phyloP scores from a whole-genome alignment of 2,888 invertebrate genomes.

The Hylaea fasciaria region DNA sequence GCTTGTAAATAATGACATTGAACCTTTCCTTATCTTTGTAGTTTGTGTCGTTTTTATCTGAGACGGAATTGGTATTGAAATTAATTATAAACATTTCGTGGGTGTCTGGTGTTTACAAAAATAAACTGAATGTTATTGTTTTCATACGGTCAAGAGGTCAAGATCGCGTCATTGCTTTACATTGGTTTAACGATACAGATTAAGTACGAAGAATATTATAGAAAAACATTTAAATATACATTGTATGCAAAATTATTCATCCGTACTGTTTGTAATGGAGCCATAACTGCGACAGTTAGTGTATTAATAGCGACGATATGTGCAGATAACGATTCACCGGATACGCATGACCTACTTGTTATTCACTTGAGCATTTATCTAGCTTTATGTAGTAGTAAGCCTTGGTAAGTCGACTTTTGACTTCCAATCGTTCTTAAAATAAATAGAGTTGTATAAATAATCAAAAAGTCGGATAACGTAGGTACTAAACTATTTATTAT shows the following conservation, averaged over 20 bases:
- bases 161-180: slow-evolving; percentile 1
- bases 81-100: slow-evolving; percentile 13
- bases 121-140: slow-evolving; percentile 11
- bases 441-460: no score
- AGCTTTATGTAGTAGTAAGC: slow-evolving; percentile 46
- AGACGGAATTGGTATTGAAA: slow-evolving; percentile 17
- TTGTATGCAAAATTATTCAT: slow-evolving; percentile 16
- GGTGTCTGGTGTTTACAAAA: slow-evolving; percentile 9
- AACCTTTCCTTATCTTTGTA: slow-evolving; percentile 7
- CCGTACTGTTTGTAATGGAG: slow-evolving; percentile 31
- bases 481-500: no score
- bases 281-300: slow-evolving; percentile 55
- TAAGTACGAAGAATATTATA: slow-evolving; percentile 4
- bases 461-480: no score
- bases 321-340: slow-evolving; percentile 67
- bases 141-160: slow-evolving; percentile 6
- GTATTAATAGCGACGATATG: slow-evolving; percentile 61
- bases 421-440: slow-evolving; percentile 15
- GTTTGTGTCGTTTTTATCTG: slow-evolving; percentile 3
- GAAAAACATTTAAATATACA: slow-evolving; percentile 11
- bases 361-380: slow-evolving; percentile 11
- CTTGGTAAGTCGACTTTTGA: slow-evolving; percentile 45
- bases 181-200: slow-evolving; percentile 7
- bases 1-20: slow-evolving; percentile 32
- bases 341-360: slow-evolving; percentile 41